Evolutionary conservation across 2,113 vertebrate genomes (phyloP).

Genomic region (Calyptommatus sinebrachiatus): DNA sequence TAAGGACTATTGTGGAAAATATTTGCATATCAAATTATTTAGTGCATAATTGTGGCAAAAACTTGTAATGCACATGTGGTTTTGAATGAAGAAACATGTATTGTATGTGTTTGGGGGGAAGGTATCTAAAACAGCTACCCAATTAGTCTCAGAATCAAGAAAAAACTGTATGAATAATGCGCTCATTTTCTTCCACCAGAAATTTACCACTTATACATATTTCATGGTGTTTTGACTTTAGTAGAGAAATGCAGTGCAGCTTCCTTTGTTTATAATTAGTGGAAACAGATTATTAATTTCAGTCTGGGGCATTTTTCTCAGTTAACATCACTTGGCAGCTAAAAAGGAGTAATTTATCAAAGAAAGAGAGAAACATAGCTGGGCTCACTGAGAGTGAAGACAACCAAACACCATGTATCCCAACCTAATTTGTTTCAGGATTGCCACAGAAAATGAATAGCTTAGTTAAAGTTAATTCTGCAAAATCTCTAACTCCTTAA

Average conservation of each 20-base stretch:
- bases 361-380: background rate
- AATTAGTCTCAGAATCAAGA: background rate
- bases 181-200: background rate
- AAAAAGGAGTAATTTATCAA: constrained; percentile 18
- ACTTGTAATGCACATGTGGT: background rate
- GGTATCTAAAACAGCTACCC: background rate
- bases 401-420: background rate
- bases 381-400: background rate
- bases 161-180: constrained; percentile 12
- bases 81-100: background rate
- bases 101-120: background rate
- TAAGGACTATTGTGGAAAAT: too few species aligned
- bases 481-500: background rate
- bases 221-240: constrained; percentile 30
- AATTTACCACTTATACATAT: constrained; percentile 26
- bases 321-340: background rate
- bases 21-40: too few species aligned
- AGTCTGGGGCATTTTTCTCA: constrained; percentile 19
- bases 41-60: background rate
- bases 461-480: background rate
- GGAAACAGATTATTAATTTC: constrained; percentile 16
- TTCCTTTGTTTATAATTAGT: constrained; percentile 20
- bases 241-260: background rate
- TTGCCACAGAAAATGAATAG: background rate
- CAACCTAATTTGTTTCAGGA: constrained; percentile 7